phyloP scores from a whole-genome alignment of 2,797 vertebrate species.

The Ammospiza maritima region DNA sequence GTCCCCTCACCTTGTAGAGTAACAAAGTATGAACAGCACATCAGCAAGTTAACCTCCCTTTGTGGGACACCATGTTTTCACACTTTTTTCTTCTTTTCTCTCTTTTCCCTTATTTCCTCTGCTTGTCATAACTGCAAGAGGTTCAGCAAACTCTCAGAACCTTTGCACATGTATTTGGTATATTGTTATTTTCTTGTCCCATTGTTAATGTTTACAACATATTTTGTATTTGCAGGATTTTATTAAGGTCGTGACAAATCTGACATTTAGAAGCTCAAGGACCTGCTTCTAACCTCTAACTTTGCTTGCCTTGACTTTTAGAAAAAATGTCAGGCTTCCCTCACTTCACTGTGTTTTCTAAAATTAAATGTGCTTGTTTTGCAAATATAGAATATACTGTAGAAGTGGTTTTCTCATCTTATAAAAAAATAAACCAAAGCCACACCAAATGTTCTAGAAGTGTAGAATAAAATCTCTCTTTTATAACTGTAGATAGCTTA shows the following conservation, averaged over 20 bases:
- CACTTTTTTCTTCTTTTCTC: background rate
- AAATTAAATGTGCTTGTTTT: background rate
- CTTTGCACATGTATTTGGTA: background rate
- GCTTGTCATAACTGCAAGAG: background rate
- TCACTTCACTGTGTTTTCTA: background rate
- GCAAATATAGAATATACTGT: background rate
- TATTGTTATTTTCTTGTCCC: background rate
- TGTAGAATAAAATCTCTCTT: background rate
- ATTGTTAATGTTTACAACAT: background rate
- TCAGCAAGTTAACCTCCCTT: background rate
- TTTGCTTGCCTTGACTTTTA: background rate
- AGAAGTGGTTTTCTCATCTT: background rate
- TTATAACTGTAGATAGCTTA: background rate
- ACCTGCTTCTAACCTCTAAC: background rate
- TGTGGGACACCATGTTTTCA: background rate
- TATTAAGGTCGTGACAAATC: background rate
- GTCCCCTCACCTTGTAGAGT: background rate
- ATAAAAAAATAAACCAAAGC: background rate
- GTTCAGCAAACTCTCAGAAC: background rate
- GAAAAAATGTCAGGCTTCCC: background rate
- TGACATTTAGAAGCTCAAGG: background rate
- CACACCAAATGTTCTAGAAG: background rate
- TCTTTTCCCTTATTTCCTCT: background rate
- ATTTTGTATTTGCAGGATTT: background rate
- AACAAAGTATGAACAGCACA: background rate